A percentile compares a stretch with the other conserved stretches of the same genome.
phyloP scores from a whole-genome alignment of 1,140 invertebrate species.

The Dufourea novaeangliae region DNA sequence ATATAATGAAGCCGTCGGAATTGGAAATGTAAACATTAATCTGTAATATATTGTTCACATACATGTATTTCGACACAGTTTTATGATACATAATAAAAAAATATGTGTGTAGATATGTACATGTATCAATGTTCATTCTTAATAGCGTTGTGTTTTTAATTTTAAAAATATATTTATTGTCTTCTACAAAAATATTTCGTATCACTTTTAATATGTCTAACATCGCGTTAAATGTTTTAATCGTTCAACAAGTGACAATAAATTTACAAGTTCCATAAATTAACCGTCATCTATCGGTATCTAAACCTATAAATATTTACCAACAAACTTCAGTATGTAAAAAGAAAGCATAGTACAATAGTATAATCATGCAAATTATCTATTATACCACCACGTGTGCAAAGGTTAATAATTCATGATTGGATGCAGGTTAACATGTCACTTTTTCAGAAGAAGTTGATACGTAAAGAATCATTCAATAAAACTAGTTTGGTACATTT shows the following conservation, averaged over 20 bases:
- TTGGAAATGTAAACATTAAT: not conserved
- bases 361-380: constrained; percentile 15
- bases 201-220: not conserved
- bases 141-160: constrained; percentile 8
- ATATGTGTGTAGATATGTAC: no score
- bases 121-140: no score
- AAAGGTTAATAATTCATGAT: not conserved
- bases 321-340: not conserved
- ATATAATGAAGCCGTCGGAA: not conserved
- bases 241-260: not conserved
- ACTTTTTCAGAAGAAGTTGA: constrained; percentile 17
- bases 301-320: no score
- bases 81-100: no score
- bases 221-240: not conserved
- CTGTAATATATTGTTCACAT: not conserved
- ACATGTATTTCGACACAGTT: not conserved
- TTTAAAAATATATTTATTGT: not conserved
- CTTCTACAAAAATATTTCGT: not conserved
- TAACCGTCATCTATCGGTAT: no score
- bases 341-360: not conserved
- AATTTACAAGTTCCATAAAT: not conserved
- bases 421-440: constrained; percentile 34
- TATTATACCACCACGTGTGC: constrained; percentile 12
- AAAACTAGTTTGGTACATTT: constrained; percentile 14
- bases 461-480: constrained; percentile 4